Evolutionary conservation across 1,140 invertebrate species (phyloP).

Genomic region (Mercenaria mercenaria): DNA sequence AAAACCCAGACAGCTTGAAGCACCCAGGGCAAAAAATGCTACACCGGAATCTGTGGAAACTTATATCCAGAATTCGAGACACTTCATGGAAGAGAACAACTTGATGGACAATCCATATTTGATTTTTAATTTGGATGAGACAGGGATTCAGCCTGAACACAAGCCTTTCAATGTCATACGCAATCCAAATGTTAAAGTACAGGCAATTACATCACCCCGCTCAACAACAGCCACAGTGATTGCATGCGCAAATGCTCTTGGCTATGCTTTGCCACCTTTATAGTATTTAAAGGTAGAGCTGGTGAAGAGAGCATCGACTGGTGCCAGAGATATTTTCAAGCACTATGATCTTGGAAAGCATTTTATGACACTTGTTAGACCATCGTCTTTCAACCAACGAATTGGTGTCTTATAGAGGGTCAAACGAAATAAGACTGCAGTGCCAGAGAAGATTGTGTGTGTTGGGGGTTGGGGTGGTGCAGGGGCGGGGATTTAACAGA

Average conservation of each 20-base stretch:
- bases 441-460: too few species aligned
- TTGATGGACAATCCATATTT: slow-evolving; percentile 6
- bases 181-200: neutral
- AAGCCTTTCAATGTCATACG: slow-evolving; percentile 4
- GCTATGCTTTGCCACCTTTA: slow-evolving; percentile 1
- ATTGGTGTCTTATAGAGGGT: too few species aligned
- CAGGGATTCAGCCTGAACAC: slow-evolving; percentile 35
- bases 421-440: too few species aligned
- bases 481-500: too few species aligned
- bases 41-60: too few species aligned
- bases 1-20: neutral
- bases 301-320: neutral
- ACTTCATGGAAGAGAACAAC: neutral
- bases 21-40: neutral
- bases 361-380: too few species aligned
- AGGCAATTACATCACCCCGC: neutral
- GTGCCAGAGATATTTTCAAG: too few species aligned
- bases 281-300: neutral
- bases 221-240: slow-evolving; percentile 10
- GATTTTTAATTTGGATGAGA: slow-evolving; percentile 28
- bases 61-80: neutral
- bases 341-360: too few species aligned
- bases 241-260: slow-evolving; percentile 27
- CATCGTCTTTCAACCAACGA: too few species aligned
- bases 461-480: too few species aligned